Percentiles rank a stretch among this genome's conserved stretches.
These are phyloP conservation scores for Drymonia ruficornis DNA, from an alignment of 2,888 invertebrate genomes.

Conservation along the genomic window DNA sequence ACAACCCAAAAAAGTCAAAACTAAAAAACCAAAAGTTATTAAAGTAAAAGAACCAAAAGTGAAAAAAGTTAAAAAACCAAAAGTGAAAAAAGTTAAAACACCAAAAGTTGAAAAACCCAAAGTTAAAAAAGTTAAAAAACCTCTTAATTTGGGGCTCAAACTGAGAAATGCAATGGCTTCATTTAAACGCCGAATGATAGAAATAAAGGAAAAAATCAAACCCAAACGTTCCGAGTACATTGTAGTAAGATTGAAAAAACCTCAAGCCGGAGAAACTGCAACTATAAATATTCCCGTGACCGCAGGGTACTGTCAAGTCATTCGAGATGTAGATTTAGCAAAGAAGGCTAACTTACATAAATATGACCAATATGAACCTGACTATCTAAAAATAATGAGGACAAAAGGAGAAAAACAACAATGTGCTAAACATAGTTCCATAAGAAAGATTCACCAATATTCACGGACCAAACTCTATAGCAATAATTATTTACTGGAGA, in stretches of 20 bases:
- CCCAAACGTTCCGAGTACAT: not conserved
- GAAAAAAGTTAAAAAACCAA: too few species aligned
- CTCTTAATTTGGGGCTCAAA: not conserved
- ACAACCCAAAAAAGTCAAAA: not conserved
- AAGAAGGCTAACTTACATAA: not conserved
- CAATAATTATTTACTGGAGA: not conserved
- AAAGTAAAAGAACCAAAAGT: too few species aligned
- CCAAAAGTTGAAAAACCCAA: slow-evolving; percentile 2
- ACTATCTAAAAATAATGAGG: not conserved
- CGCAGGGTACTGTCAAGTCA: not conserved
- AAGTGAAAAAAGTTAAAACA: slow-evolving; percentile 7
- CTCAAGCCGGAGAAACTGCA: not conserved
- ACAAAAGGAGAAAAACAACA: not conserved
- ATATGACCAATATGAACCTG: not conserved
- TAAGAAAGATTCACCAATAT: not conserved
- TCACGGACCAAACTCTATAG: not conserved
- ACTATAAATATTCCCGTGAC: not conserved
- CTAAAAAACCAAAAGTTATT: not conserved
- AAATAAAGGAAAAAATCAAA: not conserved
- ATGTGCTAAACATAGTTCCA: too few species aligned
- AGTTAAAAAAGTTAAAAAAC: not conserved
- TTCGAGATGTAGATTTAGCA: not conserved
- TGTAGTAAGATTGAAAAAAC: slow-evolving; percentile 1
- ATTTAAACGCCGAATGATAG: not conserved
- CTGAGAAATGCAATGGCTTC: not conserved